Base-by-base conservation (phyloP, 2,113 vertebrate species). In the Chelonoidis abingdonii region DNA sequence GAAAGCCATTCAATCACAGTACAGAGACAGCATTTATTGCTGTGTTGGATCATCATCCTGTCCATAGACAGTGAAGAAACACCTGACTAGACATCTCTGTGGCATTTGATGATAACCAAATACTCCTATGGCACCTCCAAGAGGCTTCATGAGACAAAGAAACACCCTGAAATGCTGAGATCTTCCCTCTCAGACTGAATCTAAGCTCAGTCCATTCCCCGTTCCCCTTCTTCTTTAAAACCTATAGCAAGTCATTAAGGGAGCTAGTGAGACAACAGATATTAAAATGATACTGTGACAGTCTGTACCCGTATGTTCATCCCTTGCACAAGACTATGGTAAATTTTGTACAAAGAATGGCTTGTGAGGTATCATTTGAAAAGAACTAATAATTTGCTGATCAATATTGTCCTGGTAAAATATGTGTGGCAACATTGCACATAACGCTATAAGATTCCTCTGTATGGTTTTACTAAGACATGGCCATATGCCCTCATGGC, bases 211-310 rank as follows among this genome's bases (percentile, higher is more conserved):
- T 24, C 25, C 25, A 69, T 49, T 41, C 31, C 56, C 24, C 22
- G 6, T 53, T 5, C 53, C 79, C 86, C 0, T 75, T 90, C 84
- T 92, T 31, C 10, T 57, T 83, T 35, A 92, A 91, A 6, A 29
- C 31, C 35, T 75, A 7, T 31, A 62, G 57, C 57, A 62, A 62
- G 29, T 84, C 50, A 17, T 17, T 59, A 72, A 87, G 4, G 5
- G 80, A 62, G 87, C 27, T 54, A 85, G 8, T 62, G 62, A 91
- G 52, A 2, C 81, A 86, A 49, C 13, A 57, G 11, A 81, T 91
- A 57, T 0, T 0, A 41, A 79, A 1, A 12, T 19, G 27, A 65
- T 88, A 88, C 24, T 83, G 14, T 22, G 75, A 5, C n/a, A 86
- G 44, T 38, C 57, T 50, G 2, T 19, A 72, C n/a, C 65, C 27